Conservation (phyloP, 2,888 invertebrate genomes). For the Heliconius ethilla region DNA sequence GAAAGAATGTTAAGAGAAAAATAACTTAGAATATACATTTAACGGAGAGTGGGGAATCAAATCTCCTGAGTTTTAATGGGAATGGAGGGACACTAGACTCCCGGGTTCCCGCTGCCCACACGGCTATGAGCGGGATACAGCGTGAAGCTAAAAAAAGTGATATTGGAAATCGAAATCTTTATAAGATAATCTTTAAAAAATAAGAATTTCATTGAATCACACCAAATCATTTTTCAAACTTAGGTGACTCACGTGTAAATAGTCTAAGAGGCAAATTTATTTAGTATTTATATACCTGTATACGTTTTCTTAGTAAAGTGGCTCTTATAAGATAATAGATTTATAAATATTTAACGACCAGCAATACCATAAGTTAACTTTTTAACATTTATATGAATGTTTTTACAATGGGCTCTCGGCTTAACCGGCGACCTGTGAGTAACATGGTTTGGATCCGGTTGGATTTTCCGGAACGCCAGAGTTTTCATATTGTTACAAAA, state of each 20-base stretch:
- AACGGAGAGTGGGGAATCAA: too few species aligned
- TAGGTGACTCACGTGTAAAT: not conserved
- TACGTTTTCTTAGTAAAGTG: not conserved
- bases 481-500: conserved; percentile 10
- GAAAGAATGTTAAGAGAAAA: too few species aligned
- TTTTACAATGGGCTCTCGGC: not conserved
- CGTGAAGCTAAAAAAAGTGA: too few species aligned
- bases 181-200: not conserved
- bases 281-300: not conserved
- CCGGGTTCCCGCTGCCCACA: too few species aligned
- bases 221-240: not conserved
- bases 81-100: too few species aligned
- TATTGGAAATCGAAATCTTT: too few species aligned
- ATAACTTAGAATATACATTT: too few species aligned
- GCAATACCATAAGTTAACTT: not conserved
- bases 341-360: conserved; percentile 3
- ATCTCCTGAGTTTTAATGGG: too few species aligned
- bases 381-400: conserved; percentile 2
- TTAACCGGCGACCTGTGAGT: conserved; percentile 11
- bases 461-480: conserved; percentile 21
- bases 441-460: conserved; percentile 15
- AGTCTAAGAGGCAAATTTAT: not conserved
- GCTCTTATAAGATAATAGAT: not conserved
- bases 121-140: too few species aligned
- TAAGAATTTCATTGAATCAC: not conserved